Base-by-base conservation (phyloP, 2,113 vertebrate genomes). In the Mola mola region DNA sequence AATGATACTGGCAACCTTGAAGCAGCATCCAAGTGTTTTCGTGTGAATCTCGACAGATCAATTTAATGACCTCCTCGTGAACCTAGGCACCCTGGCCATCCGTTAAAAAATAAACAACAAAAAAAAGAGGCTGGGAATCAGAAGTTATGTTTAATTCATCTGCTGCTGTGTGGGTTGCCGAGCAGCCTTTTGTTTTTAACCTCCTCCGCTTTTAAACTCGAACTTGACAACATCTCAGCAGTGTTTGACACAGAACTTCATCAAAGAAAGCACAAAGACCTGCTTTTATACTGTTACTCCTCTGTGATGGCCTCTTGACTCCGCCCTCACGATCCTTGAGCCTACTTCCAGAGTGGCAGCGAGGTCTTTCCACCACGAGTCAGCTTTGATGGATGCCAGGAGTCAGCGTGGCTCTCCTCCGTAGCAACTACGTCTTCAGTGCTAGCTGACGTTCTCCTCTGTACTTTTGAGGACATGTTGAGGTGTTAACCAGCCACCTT, bases 241-340 rank as follows among this genome's bases (percentile, higher is more conserved):
- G 81, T 53, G 76, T 72, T 26, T 37, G 47, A 69, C 71, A 26
- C 65, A 65, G 65, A n/a, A 53, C 65, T 79, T 78, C 58, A 69
- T 69, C 62, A 43, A 88, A 81, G 70, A 81, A 88, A 89, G 88
- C 88, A 90, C 86, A 90, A 90, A 83, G 62, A 88, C 76, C 81
- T 82, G 86, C 88, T 88, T 73, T 88, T 81, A 60, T 88, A 89
- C 86, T 87, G 74, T 85, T 83, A 84, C 49, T 76, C 84, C 86
- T 90, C 89, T 92, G 91, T 91, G 90, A 92, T 87, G 87, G 83
- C 90, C 85, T 72, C 74, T 69, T 58, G 56, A 75, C 77, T 78
- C 83, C 72, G 49, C 72, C 75, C 74, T 72, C 57, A 15, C 70
- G 29, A 49, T 83, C 76, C 75, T 84, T 66, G 43, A 24, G 64